phyloP scores from a whole-genome alignment of 2,797 vertebrate genomes.

The Bryconaethiops microstoma region DNA sequence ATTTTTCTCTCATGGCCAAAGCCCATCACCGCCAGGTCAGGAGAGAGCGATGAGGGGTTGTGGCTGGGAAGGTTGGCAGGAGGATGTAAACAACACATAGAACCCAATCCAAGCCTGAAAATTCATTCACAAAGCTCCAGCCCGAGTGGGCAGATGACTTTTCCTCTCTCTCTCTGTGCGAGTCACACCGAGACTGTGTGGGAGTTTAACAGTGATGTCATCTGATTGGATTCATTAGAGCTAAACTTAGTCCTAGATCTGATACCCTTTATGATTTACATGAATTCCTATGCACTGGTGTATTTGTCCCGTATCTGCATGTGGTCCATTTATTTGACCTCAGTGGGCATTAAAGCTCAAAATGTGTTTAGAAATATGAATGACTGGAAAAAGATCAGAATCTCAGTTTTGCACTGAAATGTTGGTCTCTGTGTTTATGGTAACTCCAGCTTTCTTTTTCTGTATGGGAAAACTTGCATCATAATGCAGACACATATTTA shows the following conservation, averaged over 20 bases:
- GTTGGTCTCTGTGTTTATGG: background rate
- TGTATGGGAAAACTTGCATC: background rate
- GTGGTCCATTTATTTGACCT: background rate
- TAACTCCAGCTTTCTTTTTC: background rate
- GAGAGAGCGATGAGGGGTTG: conserved; percentile 11
- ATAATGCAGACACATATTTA: conserved; percentile 20
- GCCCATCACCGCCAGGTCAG: background rate
- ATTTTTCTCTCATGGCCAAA: conserved; percentile 3
- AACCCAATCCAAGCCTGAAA: background rate
- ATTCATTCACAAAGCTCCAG: conserved; percentile 33
- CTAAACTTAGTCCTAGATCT: background rate
- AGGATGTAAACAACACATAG: background rate
- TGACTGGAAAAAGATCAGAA: too few relatives aligned
- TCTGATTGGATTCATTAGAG: background rate
- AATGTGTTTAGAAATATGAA: background rate
- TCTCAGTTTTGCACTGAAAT: background rate
- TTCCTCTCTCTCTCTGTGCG: background rate
- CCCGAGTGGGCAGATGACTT: conserved; percentile 30
- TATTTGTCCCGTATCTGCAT: background rate
- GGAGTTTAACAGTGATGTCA: conserved; percentile 19
- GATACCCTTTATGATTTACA: background rate
- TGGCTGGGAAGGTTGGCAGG: background rate
- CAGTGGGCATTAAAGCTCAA: background rate
- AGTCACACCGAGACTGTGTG: conserved; percentile 6
- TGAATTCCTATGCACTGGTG: too few relatives aligned